A percentile compares a stretch with the other conserved stretches of the same genome.
Evolutionary conservation across 1,140 invertebrate species (phyloP).

Genomic region (Megalonaias nervosa): DNA sequence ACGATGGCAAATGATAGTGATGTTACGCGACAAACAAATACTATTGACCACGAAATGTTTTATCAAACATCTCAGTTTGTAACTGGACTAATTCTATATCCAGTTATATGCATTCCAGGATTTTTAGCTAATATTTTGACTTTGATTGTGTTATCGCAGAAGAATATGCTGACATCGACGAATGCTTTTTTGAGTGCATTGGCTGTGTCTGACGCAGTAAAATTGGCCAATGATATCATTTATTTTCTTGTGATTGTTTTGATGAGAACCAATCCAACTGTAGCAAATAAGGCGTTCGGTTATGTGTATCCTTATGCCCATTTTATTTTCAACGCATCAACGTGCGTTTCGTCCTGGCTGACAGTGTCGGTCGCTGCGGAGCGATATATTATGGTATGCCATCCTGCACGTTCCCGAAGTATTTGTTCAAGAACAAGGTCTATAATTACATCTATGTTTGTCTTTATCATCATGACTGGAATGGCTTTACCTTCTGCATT

Average conservation of each 20-base stretch:
- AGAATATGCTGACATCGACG: slow-evolving; percentile 82
- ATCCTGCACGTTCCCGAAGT: slow-evolving; percentile 87
- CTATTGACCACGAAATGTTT: slow-evolving; percentile 45
- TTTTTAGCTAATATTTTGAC: slow-evolving; percentile 82
- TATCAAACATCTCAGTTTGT: slow-evolving; percentile 60
- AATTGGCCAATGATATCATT: slow-evolving; percentile 80
- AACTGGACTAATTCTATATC: slow-evolving; percentile 76
- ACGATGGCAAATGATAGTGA: too few species aligned
- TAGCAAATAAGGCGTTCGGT: slow-evolving; percentile 49
- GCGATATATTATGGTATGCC: slow-evolving; percentile 95
- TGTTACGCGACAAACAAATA: too few species aligned
- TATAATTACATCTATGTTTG: slow-evolving; percentile 46
- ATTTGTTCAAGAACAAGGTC: slow-evolving; percentile 80
- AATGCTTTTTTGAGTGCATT: slow-evolving; percentile 83
- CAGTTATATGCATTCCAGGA: slow-evolving; percentile 80
- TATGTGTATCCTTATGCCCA: slow-evolving; percentile 68
- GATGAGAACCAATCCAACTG: slow-evolving; percentile 49
- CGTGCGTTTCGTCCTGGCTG: slow-evolving; percentile 83
- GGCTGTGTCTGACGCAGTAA: slow-evolving; percentile 82
- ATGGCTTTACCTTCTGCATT: slow-evolving; percentile 64
- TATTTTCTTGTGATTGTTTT: slow-evolving; percentile 78
- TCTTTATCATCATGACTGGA: slow-evolving; percentile 60
- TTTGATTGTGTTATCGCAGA: slow-evolving; percentile 82
- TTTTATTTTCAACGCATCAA: slow-evolving; percentile 66
- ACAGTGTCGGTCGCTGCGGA: slow-evolving; percentile 96